Evolutionary conservation across 2,888 invertebrate species (phyloP), one percentile per base, ranked within the genome.

Genomic region (Dynastes grantii): DNA sequence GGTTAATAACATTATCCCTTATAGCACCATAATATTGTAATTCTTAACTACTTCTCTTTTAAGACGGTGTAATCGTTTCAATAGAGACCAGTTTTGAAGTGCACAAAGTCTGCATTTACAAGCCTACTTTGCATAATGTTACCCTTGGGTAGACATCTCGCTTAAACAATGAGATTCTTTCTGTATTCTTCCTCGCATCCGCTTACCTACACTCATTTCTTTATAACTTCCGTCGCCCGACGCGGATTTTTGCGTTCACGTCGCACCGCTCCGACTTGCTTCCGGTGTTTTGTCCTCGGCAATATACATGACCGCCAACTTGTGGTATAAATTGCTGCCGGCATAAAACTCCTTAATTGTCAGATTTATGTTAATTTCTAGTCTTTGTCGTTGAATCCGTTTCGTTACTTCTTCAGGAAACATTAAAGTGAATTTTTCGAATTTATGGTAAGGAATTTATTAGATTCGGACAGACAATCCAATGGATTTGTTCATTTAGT

Each of bases 101-200:
- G 73, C 73, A 73, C 73, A 75, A 77, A 81, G 80, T 81, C 80
- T 82, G 80, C 82, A 82, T 78, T 80, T 81, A 73, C 80, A 80
- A 81, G 81, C 77, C 81, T 81, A 83, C 82, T 87, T 87, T 87
- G 85, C 87, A 87, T 87, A 87, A 87, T 86, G 86, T 86, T 85
- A 83, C 87, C 86, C 87, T 81, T 83, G 87, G 86, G 87, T 85
- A 83, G 85, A 83, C 84, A 84, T 84, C 83, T 82, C 82, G 82
- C 84, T 83, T 84, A 85, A 80, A 85, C 86, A 86, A 86, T 85
- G 85, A 84, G 85, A 85, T 85, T 85, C 85, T 87, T 86, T 86
- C 84, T 84, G 84, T 84, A 83, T 85, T 86, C 84, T 86, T 84
- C 80, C 82, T 79, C 82, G 80, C 83, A 84, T 86, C 85, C 84